Percentiles rank a stretch among this genome's conserved stretches.
Conservation (phyloP, 2,888 invertebrate species). For the Drosophila barbarae region DNA sequence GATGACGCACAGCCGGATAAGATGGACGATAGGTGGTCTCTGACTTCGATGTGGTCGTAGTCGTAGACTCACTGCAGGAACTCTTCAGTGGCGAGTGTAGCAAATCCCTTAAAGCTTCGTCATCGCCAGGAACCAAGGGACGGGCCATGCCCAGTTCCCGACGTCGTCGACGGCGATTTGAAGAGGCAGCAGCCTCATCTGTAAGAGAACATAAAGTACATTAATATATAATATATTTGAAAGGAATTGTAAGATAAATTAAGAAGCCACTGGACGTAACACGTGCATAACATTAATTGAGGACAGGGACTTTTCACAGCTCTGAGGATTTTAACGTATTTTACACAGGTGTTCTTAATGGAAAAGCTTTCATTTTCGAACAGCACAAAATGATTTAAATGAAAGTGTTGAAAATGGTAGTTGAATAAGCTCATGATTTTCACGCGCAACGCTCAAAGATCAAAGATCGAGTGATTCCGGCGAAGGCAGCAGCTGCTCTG, state of each 20-base stretch:
- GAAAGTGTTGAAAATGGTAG: slow-evolving; percentile 50
- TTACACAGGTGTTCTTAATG: slow-evolving; percentile 64
- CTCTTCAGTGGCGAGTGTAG: slow-evolving; percentile 71
- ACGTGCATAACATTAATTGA: slow-evolving; percentile 49
- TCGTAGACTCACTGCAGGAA: slow-evolving; percentile 54
- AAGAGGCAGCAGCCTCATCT: slow-evolving; percentile 79
- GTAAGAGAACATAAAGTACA: slow-evolving; percentile 38
- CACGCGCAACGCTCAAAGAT: slow-evolving; percentile 28
- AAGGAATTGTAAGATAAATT: accelerated
- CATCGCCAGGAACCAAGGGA: slow-evolving; percentile 76
- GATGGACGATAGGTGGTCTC: slow-evolving; percentile 42
- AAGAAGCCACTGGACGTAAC: slow-evolving; percentile 25
- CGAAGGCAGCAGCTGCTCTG: slow-evolving; percentile 3
- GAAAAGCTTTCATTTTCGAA: slow-evolving; percentile 43
- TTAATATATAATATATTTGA: not conserved
- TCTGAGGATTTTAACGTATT: slow-evolving; percentile 63
- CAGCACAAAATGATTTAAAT: slow-evolving; percentile 62
- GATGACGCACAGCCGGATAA: slow-evolving; percentile 41
- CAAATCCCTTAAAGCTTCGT: slow-evolving; percentile 75
- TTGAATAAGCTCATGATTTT: slow-evolving; percentile 2
- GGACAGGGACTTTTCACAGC: slow-evolving; percentile 25
- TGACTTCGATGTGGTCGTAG: slow-evolving; percentile 64
- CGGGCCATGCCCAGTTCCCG: slow-evolving; percentile 78
- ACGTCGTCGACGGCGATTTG: slow-evolving; percentile 76
- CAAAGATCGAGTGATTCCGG: slow-evolving; percentile 29